Base-by-base conservation (phyloP, 1,140 invertebrate genomes). In the Bombus impatiens region DNA sequence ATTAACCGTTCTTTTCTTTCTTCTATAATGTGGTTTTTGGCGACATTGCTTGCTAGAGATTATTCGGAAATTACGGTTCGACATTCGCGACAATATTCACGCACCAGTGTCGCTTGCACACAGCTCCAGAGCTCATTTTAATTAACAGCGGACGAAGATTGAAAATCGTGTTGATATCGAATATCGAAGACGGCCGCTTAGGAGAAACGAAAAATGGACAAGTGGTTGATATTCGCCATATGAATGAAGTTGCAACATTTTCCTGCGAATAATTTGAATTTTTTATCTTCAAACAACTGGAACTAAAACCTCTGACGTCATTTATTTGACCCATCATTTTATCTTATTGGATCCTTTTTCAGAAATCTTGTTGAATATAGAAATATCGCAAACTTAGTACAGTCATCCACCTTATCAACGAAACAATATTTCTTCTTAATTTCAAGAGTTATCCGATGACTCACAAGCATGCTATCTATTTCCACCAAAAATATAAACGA, bases 121-220 rank as follows among this genome's bases (percentile, higher is more conserved):
- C 71, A 67, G 35, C 10, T 13, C 53, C 35, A 57, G 47, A 82
- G 71, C 62, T 84, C 75, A 71, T 83, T 67, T 68, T 87, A 87
- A 90, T 90, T 84, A 81, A 47, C 59, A n/a, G 32, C 44, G 0
- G 40, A 28, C 28, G 12, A 22, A 78, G 79, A 87, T 84, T 82
- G 40, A 62, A 72, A 88, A 59, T 53, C 47, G 47, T 18, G 5
- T 47, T 18, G 15, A 47, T 47, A 18, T 84, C 42, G 75, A 32
- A 62, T 28, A 57, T 80, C 28, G 76, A 76, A 80, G 68, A 37
- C 15, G 18, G 0, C 44, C 40, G n/a, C 18, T 15, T 5, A 47
- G 47, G 40, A 47, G 32, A 78, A 9, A 32, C 18, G 3, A n/a
- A 59, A 65, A 78, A 78, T 65, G 9, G 28, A 76, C 28, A 13